Base-by-base conservation (phyloP, 2,113 vertebrate species). In the Neolamprologus longior region DNA sequence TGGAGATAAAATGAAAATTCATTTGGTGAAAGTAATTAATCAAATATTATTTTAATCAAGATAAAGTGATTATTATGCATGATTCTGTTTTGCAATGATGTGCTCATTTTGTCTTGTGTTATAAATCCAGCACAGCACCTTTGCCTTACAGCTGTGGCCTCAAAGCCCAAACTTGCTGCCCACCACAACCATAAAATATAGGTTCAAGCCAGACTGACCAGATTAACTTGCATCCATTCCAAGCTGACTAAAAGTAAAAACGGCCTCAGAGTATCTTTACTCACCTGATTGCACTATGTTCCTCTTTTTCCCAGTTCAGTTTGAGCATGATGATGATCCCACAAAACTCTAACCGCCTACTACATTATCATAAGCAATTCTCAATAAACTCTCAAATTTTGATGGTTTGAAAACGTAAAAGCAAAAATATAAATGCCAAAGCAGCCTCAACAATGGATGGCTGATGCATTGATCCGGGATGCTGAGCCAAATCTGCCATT, bases 401-500 rank as follows among this genome's bases (percentile, higher is more conserved):
- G 52, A 91, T 85, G 7, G 17, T 78, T 81, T 73, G 21, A 79
- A 91, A 88, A 82, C 0, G 5, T 52, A 52, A 52, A 78, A 78
- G 9, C 15, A 78, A 63, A 63, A 63, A 78, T 78, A 19, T 50
- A 50, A 78, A 89, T 86, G 82, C 57, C 33, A 87, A 50, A 58
- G 14, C 55, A 57, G 45, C 45, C 54, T 84, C 78, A 47, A 87
- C 58, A 42, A 80, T 13, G 53, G 68, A 42, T 14, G 68, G 80
- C 83, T 58, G 26, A 68, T 28, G 84, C 91, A 94, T 95, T 55
- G 90, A 94, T 94, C 83, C 15, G 19, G 33, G 61, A 84, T 55
- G 84, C 76, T 73, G 47, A 90, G 90, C 92, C 89, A 94, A 94
- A 94, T 89, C 90, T 91, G 86, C 83, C 37, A 58, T 95, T 93